Base-by-base conservation (phyloP, 2,113 vertebrate genomes). In the Urocitellus parryii region DNA sequence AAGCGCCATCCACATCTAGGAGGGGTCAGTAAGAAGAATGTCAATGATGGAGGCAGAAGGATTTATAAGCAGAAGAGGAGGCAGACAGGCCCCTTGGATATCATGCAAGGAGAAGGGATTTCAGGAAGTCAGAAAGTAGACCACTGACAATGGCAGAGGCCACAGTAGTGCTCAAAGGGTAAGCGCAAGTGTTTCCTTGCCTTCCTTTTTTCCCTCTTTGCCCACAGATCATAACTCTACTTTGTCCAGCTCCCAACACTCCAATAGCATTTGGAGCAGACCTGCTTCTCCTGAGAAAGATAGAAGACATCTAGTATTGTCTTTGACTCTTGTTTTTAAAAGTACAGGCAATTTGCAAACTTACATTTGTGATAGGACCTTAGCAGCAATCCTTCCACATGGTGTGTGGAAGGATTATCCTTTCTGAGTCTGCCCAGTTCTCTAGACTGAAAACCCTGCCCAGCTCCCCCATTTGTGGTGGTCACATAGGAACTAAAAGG, bases 321-420 rank as follows among this genome's bases (percentile, higher is more conserved):
- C 32, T 58, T 37, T 25, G 61, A 16, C 11, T 70, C 5, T 67
- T 87, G 32, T 88, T 80, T 88, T 77, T n/a, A 73, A 77, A 77
- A 68, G 61, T 53, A 3, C 53, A 37, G 45, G 37, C n/a, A 32
- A 76, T 90, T 73, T 63, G n/a, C 61, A 68, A 32, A 68, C 32
- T 68, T 17, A 27, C 10, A 17, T 22, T 6, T 5, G 16, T 27
- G 24, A 32, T 8, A 5, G 2, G 8, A 20, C 45, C 7, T 39
- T 48, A 1, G 29, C 11, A 58, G 53, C 70, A 74, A 12, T 65
- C 39, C 39, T 56, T 61, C 17, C 8, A 79, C 70, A 22, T 1
- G 2, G 32, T 27, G 2, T 0, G 0, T 5, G 42, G 39, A 42
- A 42, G 39, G 39, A 45, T 29, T 27, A 14, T 25, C 34, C 37